These are phyloP conservation scores for Hydrophis major DNA, from an alignment of 2,797 vertebrate genomes.

Conservation along the genomic window DNA sequence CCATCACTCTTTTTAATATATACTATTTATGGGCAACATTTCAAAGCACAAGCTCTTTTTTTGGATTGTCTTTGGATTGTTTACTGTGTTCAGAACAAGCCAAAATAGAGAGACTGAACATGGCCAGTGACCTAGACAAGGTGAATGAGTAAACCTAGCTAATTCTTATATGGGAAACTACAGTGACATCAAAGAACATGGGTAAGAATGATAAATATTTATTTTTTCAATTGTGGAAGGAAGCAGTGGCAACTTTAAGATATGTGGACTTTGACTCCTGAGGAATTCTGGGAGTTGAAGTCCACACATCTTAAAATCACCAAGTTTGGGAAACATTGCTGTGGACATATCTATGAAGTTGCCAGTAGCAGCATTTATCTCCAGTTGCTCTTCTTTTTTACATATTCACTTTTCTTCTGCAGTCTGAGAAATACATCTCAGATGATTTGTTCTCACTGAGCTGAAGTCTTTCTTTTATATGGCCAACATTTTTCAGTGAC, in stretches of 20 bases:
- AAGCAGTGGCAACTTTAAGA: not conserved
- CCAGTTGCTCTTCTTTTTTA: not conserved
- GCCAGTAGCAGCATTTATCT: not conserved
- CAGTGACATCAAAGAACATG: not conserved
- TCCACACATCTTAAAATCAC: no score
- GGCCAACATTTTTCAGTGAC: not conserved
- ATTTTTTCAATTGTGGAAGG: no score
- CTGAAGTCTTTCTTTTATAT: not conserved
- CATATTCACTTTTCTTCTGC: not conserved
- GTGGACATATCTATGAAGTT: not conserved
- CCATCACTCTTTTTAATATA: not conserved
- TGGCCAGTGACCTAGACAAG: not conserved
- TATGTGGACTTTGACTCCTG: no score
- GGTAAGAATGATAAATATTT: not conserved
- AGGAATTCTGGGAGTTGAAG: no score
- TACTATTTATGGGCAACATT: not conserved
- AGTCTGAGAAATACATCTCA: not conserved
- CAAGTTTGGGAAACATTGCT: no score
- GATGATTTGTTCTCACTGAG: not conserved
- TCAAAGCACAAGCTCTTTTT: not conserved
- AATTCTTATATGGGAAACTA: not conserved
- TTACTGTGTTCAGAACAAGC: not conserved
- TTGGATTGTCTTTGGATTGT: not conserved
- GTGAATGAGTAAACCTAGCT: not conserved
- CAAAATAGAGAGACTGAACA: not conserved